Percentiles rank a stretch among this genome's conserved stretches.
phyloP scores from a whole-genome alignment of 2,113 vertebrate genomes.

The Spilogale gracilis region DNA sequence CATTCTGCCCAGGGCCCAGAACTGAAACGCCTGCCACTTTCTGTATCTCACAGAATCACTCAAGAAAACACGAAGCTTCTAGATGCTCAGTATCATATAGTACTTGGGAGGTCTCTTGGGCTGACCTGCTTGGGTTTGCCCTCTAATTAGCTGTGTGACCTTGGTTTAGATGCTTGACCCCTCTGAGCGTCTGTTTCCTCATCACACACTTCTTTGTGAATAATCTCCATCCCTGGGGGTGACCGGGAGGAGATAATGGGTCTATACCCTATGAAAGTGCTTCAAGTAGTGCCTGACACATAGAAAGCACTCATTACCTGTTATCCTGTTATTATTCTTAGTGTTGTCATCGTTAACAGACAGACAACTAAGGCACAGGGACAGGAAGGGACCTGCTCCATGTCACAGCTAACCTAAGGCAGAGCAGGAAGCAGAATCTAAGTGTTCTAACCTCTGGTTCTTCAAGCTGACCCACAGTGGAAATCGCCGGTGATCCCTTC shows the following conservation, averaged over 20 bases:
- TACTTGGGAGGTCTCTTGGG: neutral
- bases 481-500: neutral
- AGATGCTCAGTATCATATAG: neutral
- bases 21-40: neutral
- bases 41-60: neutral
- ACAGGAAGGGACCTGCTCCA: neutral
- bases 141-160: neutral
- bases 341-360: neutral
- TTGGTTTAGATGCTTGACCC: neutral
- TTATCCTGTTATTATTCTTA: neutral
- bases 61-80: neutral
- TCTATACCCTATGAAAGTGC: neutral
- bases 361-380: neutral
- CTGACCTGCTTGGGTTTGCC: neutral
- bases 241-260: neutral
- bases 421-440: neutral
- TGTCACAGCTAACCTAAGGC: neutral
- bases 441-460: neutral
- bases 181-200: neutral
- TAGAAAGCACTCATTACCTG: neutral
- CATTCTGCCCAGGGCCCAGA: neutral
- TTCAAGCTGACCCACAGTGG: neutral
- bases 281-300: neutral
- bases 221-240: neutral
- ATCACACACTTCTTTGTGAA: neutral